These are phyloP conservation scores for Amblyopsis rosae DNA, from an alignment of 2,113 vertebrate genomes.

Conservation along the genomic window DNA sequence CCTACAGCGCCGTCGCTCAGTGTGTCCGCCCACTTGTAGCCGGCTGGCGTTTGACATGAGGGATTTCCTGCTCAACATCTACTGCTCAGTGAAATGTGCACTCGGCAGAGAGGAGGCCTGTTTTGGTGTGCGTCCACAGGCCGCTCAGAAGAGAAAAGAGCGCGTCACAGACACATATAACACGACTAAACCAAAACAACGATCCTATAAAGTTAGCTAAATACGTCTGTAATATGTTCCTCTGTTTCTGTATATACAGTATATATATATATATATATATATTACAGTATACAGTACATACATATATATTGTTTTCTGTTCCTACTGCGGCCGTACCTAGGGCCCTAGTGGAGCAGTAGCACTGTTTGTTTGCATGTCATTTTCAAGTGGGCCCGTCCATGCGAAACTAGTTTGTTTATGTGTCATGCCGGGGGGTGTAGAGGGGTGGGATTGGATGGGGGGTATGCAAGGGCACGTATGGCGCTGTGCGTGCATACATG, in stretches of 20 bases:
- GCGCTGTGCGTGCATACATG: conserved; percentile 13
- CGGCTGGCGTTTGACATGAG: conserved; percentile 52
- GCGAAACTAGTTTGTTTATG: conserved; percentile 43
- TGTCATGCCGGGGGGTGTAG: conserved; percentile 23
- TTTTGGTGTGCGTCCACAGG: conserved; percentile 14
- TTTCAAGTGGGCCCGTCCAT: conserved; percentile 39
- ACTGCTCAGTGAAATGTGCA: conserved; percentile 49
- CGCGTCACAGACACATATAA: not conserved
- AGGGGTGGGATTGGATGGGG: too few relatives aligned
- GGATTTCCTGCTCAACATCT: conserved; percentile 68
- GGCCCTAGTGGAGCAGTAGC: conserved; percentile 18
- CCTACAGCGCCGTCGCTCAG: conserved; percentile 45
- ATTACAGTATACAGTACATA: conserved; percentile 10
- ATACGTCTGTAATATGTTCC: too few relatives aligned
- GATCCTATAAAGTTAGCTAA: conserved; percentile 3
- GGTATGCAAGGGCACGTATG: conserved; percentile 13
- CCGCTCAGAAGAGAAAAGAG: conserved; percentile 12
- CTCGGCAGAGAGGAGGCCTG: conserved; percentile 37
- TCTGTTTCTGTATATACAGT: conserved; percentile 8
- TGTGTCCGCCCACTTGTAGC: conserved; percentile 62
- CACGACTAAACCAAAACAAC: conserved; percentile 1
- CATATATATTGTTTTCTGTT: conserved; percentile 8
- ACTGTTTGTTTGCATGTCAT: conserved; percentile 65
- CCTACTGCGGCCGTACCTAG: conserved; percentile 26
- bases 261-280: not conserved